phyloP scores from a whole-genome alignment of 2,797 vertebrate species.

The Enteromius paludinosus region DNA sequence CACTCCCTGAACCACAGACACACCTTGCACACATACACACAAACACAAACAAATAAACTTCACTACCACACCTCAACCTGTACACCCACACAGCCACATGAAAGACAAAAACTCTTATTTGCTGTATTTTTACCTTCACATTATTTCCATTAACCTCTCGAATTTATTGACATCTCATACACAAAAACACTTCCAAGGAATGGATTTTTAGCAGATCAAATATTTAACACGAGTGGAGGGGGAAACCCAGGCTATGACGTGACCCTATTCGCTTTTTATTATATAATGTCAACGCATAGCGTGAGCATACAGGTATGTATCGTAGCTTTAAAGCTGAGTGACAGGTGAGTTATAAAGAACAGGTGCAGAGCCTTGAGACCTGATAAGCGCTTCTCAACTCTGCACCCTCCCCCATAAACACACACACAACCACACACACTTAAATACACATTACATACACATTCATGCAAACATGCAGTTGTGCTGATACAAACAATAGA shows the following conservation, averaged over 20 bases:
- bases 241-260: neutral
- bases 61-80: slow-evolving; percentile 5
- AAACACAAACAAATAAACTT: slow-evolving; percentile 41
- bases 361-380: slow-evolving; percentile 36
- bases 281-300: slow-evolving; percentile 23
- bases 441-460: slow-evolving; percentile 32
- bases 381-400: slow-evolving; percentile 23
- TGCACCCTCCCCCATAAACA: slow-evolving; percentile 25
- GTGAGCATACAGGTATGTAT: slow-evolving; percentile 38
- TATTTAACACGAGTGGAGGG: neutral
- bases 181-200: neutral
- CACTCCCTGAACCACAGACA: slow-evolving; percentile 59
- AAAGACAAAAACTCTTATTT: neutral
- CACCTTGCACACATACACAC: slow-evolving; percentile 54
- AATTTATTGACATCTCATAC: neutral
- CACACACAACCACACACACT: slow-evolving; percentile 37
- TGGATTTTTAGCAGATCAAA: slow-evolving; percentile 12
- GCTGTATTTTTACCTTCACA: neutral
- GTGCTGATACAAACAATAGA: slow-evolving; percentile 23
- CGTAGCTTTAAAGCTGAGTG: slow-evolving; percentile 30
- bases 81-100: slow-evolving; percentile 25
- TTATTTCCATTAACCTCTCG: neutral
- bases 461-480: slow-evolving; percentile 26
- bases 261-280: slow-evolving; percentile 14
- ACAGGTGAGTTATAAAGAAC: slow-evolving; percentile 38